Evolutionary conservation across 2,113 vertebrate species (phyloP).

Genomic region (Equus quagga): DNA sequence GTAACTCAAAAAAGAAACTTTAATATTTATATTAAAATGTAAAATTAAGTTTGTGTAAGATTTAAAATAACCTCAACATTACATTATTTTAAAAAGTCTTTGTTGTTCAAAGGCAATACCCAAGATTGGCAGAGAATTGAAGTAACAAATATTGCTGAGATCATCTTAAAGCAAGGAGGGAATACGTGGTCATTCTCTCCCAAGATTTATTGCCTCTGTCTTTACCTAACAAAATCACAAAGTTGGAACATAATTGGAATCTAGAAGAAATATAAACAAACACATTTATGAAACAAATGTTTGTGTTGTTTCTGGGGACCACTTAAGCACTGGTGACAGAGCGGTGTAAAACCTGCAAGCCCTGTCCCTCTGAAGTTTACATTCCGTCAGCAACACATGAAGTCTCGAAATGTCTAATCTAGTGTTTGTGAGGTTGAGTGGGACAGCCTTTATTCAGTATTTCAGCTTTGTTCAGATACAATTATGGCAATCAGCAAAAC

Average conservation of each 20-base stretch:
- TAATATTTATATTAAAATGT: not conserved
- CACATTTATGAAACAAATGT: not conserved
- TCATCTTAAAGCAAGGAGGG: not conserved
- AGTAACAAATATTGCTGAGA: not conserved
- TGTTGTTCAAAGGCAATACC: not conserved
- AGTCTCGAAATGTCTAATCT: not conserved
- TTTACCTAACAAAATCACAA: not conserved
- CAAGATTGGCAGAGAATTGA: not conserved
- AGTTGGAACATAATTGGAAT: not conserved
- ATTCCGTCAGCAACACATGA: not conserved
- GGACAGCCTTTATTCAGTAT: not conserved
- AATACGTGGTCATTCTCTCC: not conserved
- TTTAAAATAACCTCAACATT: conserved; percentile 23
- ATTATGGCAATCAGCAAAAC: not conserved
- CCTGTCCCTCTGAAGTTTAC: not conserved
- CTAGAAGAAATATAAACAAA: not conserved
- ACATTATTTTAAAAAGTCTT: not conserved
- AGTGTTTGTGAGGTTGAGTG: not conserved
- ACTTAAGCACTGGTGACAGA: not conserved
- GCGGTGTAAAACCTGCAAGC: not conserved
- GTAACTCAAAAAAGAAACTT: not conserved
- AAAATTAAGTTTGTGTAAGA: not conserved
- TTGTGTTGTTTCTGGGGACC: not conserved
- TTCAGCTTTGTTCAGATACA: not conserved
- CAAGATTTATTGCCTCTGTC: not conserved